Base-by-base conservation (phyloP, 1,140 invertebrate species). In the Druon quercuslanigerum region DNA sequence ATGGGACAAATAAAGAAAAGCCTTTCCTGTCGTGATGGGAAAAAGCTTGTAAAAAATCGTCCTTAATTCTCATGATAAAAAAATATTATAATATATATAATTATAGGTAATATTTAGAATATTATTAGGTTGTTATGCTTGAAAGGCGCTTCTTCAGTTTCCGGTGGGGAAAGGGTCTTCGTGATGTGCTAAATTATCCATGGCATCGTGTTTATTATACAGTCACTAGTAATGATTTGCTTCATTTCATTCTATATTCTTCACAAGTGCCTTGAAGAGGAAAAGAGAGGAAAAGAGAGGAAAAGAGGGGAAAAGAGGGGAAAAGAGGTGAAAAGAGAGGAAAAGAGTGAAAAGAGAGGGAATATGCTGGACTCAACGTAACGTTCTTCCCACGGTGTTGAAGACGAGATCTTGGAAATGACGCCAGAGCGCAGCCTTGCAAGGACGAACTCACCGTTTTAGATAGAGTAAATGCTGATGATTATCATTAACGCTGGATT, bases 401-500 rank as follows among this genome's bases (percentile, higher is more conserved):
- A 66, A 66, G 60, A 40, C 60, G 60, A 46, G 60, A 66, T 46
- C 25, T 66, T 66, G 60, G 60, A 66, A 66, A 66, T 66, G 33
- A 66, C 60, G 60, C 60, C 60, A 66, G 60, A 66, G 40, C 57
- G 57, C 16, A 66, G 40, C 60, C 60, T 66, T 66, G 60, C 60
- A 66, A 66, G 60, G 60, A 66, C 60, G 60, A 66, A 66, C 60
- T 66, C 60, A 66, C 60, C 60, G 60, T 66, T 66, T 66, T 66
- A 66, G 60, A 66, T 66, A 66, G 60, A 66, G 40, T 66, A 66
- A 66, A 66, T 66, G 60, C 25, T 66, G 60, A 66, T 66, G 14
- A 40, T 66, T 66, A 66, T 66, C 33, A 66, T 66, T 66, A 66
- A 25, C 57, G 57, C 40, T 66, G 57, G 57, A 66, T 66, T 66